phyloP scores from a whole-genome alignment of 2,888 invertebrate genomes.

The Malacosoma neustria region DNA sequence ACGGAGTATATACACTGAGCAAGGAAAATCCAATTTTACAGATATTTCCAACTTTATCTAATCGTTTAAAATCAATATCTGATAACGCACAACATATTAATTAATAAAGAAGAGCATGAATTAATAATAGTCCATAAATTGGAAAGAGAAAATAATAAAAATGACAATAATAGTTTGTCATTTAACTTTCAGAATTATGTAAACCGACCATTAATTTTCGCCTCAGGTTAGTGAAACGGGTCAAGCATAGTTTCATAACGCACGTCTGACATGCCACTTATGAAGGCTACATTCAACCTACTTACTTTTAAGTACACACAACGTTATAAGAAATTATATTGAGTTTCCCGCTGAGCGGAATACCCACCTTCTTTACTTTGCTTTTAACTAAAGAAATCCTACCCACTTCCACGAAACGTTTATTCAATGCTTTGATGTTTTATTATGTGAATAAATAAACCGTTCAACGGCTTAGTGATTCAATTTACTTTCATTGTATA shows the following conservation, averaged over 20 bases:
- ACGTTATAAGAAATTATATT: conserved; percentile 12
- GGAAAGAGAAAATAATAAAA: too few relatives aligned
- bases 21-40: too few relatives aligned
- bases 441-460: background rate
- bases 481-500: background rate
- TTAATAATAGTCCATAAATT: too few relatives aligned
- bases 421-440: background rate
- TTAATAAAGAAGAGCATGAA: too few relatives aligned
- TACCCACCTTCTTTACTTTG: background rate
- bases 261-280: conserved; percentile 29
- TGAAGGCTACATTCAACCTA: conserved; percentile 6
- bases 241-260: conserved; percentile 48
- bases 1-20: too few relatives aligned
- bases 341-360: background rate
- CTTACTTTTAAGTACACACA: conserved; percentile 11
- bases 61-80: too few relatives aligned
- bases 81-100: too few relatives aligned
- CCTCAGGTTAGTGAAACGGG: conserved; percentile 39
- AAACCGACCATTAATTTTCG: conserved; percentile 23
- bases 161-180: too few relatives aligned
- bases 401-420: background rate
- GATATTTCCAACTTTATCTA: too few relatives aligned
- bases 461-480: background rate
- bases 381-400: background rate
- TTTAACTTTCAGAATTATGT: too few relatives aligned